Base-by-base conservation (phyloP, 2,888 invertebrate genomes). In the Sphaerophoria rueppellii region DNA sequence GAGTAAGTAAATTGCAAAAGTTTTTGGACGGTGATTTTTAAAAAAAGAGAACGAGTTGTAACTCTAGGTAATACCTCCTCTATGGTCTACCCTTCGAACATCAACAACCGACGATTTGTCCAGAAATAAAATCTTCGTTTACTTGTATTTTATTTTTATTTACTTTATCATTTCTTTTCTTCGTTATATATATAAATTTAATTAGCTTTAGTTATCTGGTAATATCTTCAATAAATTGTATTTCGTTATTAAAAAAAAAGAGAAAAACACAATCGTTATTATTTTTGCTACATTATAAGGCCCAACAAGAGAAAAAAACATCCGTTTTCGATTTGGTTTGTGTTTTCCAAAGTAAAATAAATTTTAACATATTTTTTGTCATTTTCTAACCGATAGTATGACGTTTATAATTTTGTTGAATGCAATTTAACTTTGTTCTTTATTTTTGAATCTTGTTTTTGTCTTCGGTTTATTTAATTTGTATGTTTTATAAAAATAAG, bases 271-370 rank as follows among this genome's bases (percentile, higher is more conserved):
- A 83, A 83, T 43, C 73, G 80, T 60, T 74, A 24, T 87, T 87
- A 73, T 70, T 82, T 87, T 87, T 82, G 87, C 86, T 86, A 82
- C 82, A 87, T 83, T 86, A 83, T 86, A 87, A 87, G 87, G 87
- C 87, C 87, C 87, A 87, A 87, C 87, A 86, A 86, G 87, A 87
- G 82, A 87, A 86, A 82, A 75, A 79, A 86, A 86, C 78, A 82
- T 86, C 74, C 61, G 73, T 75, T 86, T 86, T 86, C 82, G 76
- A 75, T 81, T 86, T 71, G 82, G 69, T 78, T 65, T 61, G 63
- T 74, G 58, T 75, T 72, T 69, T 72, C 52, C 71, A 76, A 80
- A 80, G 55, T 80, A 80, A 79, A 57, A 55, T 67, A 76, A 72
- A 24, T 24, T 24, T 24, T 24, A 55, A 14, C 11, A 7, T 70